phyloP scores from a whole-genome alignment of 2,888 invertebrate species.

The Sabatieria punctata region DNA sequence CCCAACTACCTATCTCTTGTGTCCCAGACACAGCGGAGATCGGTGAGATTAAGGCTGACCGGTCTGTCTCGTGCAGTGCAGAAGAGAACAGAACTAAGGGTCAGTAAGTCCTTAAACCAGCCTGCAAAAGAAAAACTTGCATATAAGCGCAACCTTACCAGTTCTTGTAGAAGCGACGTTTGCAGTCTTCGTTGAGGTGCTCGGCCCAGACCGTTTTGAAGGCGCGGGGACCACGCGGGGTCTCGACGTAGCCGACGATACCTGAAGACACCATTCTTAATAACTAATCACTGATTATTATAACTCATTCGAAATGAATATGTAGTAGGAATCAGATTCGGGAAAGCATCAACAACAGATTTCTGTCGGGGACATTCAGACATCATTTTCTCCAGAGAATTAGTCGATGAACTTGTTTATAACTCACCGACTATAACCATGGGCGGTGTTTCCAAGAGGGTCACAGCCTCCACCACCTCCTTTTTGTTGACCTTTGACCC shows the following conservation, averaged over 20 bases:
- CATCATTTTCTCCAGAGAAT: neutral
- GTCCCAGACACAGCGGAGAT: too few relatives aligned
- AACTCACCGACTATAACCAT: constrained; percentile 73
- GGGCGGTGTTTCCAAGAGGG: constrained; percentile 91
- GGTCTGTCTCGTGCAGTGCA: too few relatives aligned
- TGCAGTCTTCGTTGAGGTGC: constrained; percentile 94
- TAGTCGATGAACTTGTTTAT: neutral
- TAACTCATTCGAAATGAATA: too few relatives aligned
- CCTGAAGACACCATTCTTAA: constrained; percentile 9
- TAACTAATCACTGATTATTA: too few relatives aligned
- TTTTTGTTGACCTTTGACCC: constrained; percentile 92
- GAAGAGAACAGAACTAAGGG: too few relatives aligned
- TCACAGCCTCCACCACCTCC: constrained; percentile 97
- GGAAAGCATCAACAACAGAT: neutral
- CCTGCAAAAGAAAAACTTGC: neutral
- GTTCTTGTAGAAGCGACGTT: constrained; percentile 98
- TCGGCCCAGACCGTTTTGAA: constrained; percentile 95
- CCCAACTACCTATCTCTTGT: too few relatives aligned
- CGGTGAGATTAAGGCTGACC: too few relatives aligned
- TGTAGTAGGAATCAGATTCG: neutral
- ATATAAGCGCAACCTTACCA: constrained; percentile 48
- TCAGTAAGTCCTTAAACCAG: too few relatives aligned
- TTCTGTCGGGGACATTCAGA: neutral
- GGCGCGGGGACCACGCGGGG: constrained; percentile 84
- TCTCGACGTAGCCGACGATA: constrained; percentile 94